Conservation (phyloP, 2,888 invertebrate genomes). For the Amiota mariae region DNA sequence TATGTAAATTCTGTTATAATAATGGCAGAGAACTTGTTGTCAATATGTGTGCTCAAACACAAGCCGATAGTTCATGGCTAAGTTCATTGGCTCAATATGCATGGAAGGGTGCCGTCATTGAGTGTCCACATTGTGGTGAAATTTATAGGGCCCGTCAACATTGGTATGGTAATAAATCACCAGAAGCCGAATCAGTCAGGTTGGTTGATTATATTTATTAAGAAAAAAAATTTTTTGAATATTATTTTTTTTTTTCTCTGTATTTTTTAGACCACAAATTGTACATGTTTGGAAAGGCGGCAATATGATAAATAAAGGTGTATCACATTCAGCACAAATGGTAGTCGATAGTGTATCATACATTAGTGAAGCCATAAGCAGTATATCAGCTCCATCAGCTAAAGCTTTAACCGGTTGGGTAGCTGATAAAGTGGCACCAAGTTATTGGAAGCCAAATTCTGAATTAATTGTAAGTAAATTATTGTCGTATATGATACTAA, state of each 20-base stretch:
- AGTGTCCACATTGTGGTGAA: constrained; percentile 79
- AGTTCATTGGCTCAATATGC: constrained; percentile 81
- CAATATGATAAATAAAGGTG: constrained; percentile 74
- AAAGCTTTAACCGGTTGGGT: constrained; percentile 80
- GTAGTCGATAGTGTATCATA: constrained; percentile 80
- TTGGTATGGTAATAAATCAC: constrained; percentile 86
- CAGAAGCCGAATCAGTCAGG: constrained; percentile 80
- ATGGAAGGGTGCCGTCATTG: constrained; percentile 86
- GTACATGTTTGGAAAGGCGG: constrained; percentile 82
- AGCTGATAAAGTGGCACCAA: constrained; percentile 83
- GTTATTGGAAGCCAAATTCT: constrained; percentile 86
- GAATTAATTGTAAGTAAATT: constrained; percentile 78
- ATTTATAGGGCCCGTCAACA: constrained; percentile 81
- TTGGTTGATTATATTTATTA: constrained; percentile 39
- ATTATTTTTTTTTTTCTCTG: not conserved
- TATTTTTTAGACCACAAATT: constrained; percentile 75
- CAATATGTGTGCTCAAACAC: constrained; percentile 61
- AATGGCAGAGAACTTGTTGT: constrained; percentile 75
- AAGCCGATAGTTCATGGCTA: constrained; percentile 77
- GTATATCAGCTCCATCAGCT: constrained; percentile 82
- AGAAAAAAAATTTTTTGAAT: not conserved
- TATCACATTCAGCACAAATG: constrained; percentile 77
- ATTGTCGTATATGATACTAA: not conserved
- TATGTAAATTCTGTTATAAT: constrained; percentile 79
- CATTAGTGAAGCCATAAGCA: constrained; percentile 78